Evolutionary conservation across 2,797 vertebrate genomes (phyloP), one percentile per base, ranked within the genome.

Genomic region (Dicrostonyx torquatus): DNA sequence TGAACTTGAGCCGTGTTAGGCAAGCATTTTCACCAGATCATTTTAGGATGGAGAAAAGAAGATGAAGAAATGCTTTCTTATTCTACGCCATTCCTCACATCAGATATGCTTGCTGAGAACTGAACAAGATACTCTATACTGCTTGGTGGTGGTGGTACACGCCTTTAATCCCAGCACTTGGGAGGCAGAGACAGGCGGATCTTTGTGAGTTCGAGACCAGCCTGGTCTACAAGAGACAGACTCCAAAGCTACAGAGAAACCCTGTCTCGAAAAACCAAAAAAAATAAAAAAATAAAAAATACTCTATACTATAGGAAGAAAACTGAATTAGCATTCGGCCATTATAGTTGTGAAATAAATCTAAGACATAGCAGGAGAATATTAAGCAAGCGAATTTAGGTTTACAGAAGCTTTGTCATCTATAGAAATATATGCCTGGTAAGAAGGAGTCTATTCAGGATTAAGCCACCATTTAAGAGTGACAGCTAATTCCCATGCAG

Each of bases 341-440:
- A 64, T 72, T 66, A n/a, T 83, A 37, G 53, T 72, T 85, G 58
- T 48, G n/a, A 90, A 53, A 80, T 94, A 89, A 93, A 94, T 86
- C 79, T 89, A 93, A 70, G 82, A 82, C 68, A 22, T 60, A 82
- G 80, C 10, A 73, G 91, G 26, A 85, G n/a, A 83, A 31, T 93
- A 89, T 83, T 82, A 73, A 77, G 26, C 29, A 86, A 94, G 40
- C n/a, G 53, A 78, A 40, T 78, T 48, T 96, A 91, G 58, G 18
- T 91, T 76, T 89, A 89, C 62, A 87, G 62, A 78, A 20, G 0
- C 48, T 6, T 93, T 91, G 43, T 58, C 6, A 79, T 48, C 34
- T 50, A 75, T 24, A 90, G 24, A 93, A 95, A 72, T 83, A 68
- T 1, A 14, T 60, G 17, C 7, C 7, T 85, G 58, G 31, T 89